Base-by-base conservation (phyloP, 2,888 invertebrate species). In the Hyposoter dolosus region DNA sequence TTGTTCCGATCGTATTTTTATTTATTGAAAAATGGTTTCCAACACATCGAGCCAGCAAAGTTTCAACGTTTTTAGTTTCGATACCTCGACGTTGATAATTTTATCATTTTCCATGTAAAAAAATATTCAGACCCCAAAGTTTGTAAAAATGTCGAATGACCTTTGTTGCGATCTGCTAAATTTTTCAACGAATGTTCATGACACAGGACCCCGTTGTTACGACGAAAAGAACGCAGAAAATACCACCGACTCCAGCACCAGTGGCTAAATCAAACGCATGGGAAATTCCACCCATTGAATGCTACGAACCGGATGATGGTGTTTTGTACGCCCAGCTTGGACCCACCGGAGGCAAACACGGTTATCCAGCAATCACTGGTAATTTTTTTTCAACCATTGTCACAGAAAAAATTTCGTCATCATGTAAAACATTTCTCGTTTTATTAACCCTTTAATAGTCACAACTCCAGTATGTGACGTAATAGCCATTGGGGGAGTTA, bases 301-400 rank as follows among this genome's bases (percentile, higher is more conserved):
- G 98, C 93, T 92, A 97, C 92, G 98, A 98, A 93, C 98, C 98
- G 0, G 97, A 98, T 63, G 98, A 98, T 93, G 98, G 98, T 17
- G 98, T 98, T 3, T 97, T 98, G 94, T 98, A 98, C 94, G 98
- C 98, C 1, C 98, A 98, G 94, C 97, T 98, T 96, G 98, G 98
- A 7, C 98, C 98, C 23, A 98, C 98, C 5, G 98, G 98, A 1
- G 98, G 98, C 40, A 97, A 97, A 93, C 96, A 97, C 90, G 98
- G 98, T 35, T 98, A 98, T 94, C 96, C 97, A 15, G 98, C 98
- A 2, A 98, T 98, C 76, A 98, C 98, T 76, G 98, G 98, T 97
- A 91, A 90, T 89, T 72, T 66, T 43, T 32, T 66, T n/a, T 15
- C 7, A 56, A 23, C n/a, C n/a, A 1, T 50, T 19, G 7, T n/a